Evolutionary conservation across 2,113 vertebrate species (phyloP).

Genomic region (Percina caprodes): DNA sequence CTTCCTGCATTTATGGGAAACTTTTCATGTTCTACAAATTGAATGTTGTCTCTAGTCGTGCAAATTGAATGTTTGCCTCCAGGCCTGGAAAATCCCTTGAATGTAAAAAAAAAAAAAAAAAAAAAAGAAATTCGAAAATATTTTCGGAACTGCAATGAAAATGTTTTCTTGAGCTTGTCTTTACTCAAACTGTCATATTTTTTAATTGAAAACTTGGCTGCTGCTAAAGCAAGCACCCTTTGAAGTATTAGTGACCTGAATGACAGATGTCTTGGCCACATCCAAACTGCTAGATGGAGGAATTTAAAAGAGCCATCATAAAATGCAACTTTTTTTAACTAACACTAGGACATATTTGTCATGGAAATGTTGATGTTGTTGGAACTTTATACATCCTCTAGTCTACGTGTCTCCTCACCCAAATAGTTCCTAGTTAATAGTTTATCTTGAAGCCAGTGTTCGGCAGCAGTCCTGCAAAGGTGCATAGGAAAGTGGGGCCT

Average conservation of each 20-base stretch:
- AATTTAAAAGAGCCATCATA: constrained; percentile 7
- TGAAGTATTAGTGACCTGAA: constrained; percentile 71
- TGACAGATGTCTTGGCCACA: constrained; percentile 63
- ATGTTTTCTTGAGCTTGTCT: constrained; percentile 31
- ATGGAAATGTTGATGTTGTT: constrained; percentile 37
- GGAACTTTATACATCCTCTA: background rate
- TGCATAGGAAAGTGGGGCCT: background rate
- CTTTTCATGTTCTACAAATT: constrained; percentile 11
- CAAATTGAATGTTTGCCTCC: constrained; percentile 39
- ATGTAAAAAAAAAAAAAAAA: background rate
- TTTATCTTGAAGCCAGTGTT: background rate
- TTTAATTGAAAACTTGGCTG: constrained; percentile 61
- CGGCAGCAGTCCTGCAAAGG: background rate
- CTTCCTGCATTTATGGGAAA: constrained; percentile 4
- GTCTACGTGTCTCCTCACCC: background rate
- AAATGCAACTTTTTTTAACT: constrained; percentile 25
- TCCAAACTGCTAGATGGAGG: constrained; percentile 42
- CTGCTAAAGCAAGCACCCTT: constrained; percentile 43
- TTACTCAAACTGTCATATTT: constrained; percentile 48
- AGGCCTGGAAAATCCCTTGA: constrained; percentile 33
- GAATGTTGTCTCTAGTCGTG: constrained; percentile 13
- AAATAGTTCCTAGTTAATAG: background rate
- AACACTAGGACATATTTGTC: constrained; percentile 25
- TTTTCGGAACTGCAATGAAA: constrained; percentile 41
- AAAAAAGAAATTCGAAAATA: background rate